Evolutionary conservation across 2,888 invertebrate genomes (phyloP), one percentile per base, ranked within the genome.

Genomic region (Stenodera caucasica): DNA sequence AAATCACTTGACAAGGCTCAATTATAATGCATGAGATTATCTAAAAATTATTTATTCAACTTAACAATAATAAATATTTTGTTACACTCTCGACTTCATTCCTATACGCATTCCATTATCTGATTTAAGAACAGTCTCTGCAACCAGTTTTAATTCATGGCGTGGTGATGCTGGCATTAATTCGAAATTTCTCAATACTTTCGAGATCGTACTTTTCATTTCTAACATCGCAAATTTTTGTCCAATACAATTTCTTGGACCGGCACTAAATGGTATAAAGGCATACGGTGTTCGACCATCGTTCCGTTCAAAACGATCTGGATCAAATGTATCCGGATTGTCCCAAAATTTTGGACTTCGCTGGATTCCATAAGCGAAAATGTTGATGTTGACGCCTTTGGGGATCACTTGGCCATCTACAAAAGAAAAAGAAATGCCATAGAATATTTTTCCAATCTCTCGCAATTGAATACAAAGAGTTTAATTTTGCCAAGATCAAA

Each of bases 251-350:
- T 70, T 81, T 83, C 88, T 82, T 0, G 86, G 84, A 0, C 88
- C 88, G 11, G 87, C 88, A 67, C 87, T 88, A 59, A 88, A 88
- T 0, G 86, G 63, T 14, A 67, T 14, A 35, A 60, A 66, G n/a
- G 83, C 81, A 68, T 84, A 86, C 0, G 84, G 82, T 55, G 81
- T 82, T 0, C 75, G 76, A 4, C 68, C 74, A 12, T 78, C 73
- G 57, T 78, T 72, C 1, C 69, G 57, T 33, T 81, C 79, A 64
- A 85, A 86, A 23, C 80, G 64, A 56, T 80, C 78, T 0, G 81
- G 89, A 84, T 7, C 86, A 85, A 7, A 90, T 77, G 69, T 70
- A 12, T 77, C 68, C 0, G 77, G 90, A 91, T 68, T 88, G 85
- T 72, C 90, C 87, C 55, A 92, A 77, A 61, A 91, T 90, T 71